Percentiles rank a stretch among this genome's conserved stretches.
phyloP scores from a whole-genome alignment of 2,888 invertebrate genomes.

The Lasius fuliginosus region DNA sequence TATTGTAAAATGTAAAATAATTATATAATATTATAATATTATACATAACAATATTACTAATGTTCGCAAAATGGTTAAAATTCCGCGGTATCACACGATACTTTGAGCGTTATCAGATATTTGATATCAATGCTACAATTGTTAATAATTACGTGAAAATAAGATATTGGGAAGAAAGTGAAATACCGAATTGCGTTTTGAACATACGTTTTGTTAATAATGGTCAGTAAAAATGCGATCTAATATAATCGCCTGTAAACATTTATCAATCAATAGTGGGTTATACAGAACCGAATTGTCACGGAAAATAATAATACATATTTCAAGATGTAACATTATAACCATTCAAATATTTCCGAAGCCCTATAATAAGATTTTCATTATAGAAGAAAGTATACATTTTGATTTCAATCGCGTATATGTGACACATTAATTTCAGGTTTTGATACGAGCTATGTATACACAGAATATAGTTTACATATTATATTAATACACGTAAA shows the following conservation, averaged over 20 bases:
- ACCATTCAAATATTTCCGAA: constrained; percentile 56
- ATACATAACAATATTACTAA: neutral
- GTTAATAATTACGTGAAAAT: constrained; percentile 14
- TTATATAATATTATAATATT: neutral
- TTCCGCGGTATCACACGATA: neutral
- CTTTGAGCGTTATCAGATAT: constrained; percentile 7
- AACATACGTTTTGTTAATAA: constrained; percentile 59
- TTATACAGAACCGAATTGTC: constrained; percentile 59
- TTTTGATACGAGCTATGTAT: constrained; percentile 61
- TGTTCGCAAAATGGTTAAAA: neutral
- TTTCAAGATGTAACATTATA: constrained; percentile 57
- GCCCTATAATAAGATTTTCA: constrained; percentile 48
- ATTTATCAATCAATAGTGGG: constrained; percentile 50
- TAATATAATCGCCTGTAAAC: constrained; percentile 48
- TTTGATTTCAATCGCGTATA: constrained; percentile 63
- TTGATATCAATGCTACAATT: constrained; percentile 7
- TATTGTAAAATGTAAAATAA: neutral
- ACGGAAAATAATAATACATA: constrained; percentile 62
- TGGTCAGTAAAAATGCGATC: constrained; percentile 46
- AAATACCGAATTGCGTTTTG: constrained; percentile 26
- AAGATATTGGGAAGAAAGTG: neutral
- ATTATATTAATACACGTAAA: constrained; percentile 51
- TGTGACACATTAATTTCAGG: constrained; percentile 41
- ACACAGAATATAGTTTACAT: constrained; percentile 32
- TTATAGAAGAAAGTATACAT: constrained; percentile 47